phyloP scores from a whole-genome alignment of 2,797 vertebrate species.

The Zenarchopterus dispar region DNA sequence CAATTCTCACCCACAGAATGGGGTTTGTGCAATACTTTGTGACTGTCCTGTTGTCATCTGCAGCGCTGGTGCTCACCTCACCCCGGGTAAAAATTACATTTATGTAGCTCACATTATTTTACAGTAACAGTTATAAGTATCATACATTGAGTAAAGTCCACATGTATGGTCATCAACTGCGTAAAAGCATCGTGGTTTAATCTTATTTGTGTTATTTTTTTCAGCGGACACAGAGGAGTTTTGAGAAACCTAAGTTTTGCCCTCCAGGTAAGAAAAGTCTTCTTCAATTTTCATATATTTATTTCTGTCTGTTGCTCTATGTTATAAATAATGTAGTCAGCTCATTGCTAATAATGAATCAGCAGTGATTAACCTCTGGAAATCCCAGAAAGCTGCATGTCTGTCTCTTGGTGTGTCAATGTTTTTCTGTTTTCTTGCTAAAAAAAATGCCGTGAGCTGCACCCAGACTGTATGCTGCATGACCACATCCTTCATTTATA shows the following conservation, averaged over 20 bases:
- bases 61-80: constrained; percentile 24
- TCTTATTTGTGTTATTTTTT: constrained; percentile 16
- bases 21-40: constrained; percentile 44
- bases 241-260: constrained; percentile 20
- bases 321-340: background rate
- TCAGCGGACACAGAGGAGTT: background rate
- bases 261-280: constrained; percentile 65
- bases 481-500: constrained; percentile 71
- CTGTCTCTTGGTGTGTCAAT: background rate
- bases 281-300: background rate
- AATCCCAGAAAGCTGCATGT: constrained; percentile 8
- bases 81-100: constrained; percentile 48
- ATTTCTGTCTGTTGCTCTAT: background rate
- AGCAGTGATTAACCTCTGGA: constrained; percentile 6
- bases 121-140: background rate
- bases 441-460: constrained; percentile 16
- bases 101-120: too few relatives aligned
- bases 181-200: constrained; percentile 7
- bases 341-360: constrained; percentile 10
- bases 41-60: constrained; percentile 35
- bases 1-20: constrained; percentile 53
- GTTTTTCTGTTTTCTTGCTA: constrained; percentile 6
- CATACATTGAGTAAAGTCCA: background rate
- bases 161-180: constrained; percentile 10
- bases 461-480: background rate